Evolutionary conservation across 1,140 invertebrate species (phyloP).

Genomic region (Macrobrachium nipponense): DNA sequence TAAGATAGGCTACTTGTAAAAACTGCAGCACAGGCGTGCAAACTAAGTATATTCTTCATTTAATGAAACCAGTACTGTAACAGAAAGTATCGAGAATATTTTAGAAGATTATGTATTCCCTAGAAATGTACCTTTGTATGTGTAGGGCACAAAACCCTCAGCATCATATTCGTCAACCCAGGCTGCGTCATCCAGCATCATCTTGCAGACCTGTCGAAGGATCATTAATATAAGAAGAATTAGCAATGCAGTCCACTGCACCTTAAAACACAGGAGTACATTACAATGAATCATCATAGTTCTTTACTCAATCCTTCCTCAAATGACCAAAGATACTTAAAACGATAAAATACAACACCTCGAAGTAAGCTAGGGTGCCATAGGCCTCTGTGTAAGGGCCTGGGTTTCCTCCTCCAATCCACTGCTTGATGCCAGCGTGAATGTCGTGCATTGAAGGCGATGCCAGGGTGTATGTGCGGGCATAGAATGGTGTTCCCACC

Average conservation of each 20-base stretch:
- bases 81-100: background rate
- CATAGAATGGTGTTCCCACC: constrained; percentile 75
- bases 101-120: too few relatives aligned
- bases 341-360: constrained; percentile 70
- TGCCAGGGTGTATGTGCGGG: constrained; percentile 73
- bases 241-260: too few relatives aligned
- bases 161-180: constrained; percentile 47
- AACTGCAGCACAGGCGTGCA: too few relatives aligned
- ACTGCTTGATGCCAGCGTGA: constrained; percentile 68
- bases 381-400: constrained; percentile 71
- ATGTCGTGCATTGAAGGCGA: constrained; percentile 69
- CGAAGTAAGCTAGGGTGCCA: constrained; percentile 73
- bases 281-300: too few relatives aligned
- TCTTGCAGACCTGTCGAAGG: constrained; percentile 76
- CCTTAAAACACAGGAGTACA: too few relatives aligned
- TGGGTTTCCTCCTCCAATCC: constrained; percentile 62
- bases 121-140: constrained; percentile 68
- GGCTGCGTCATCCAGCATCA: constrained; percentile 71
- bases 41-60: too few relatives aligned
- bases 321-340: too few relatives aligned
- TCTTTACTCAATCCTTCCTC: too few relatives aligned
- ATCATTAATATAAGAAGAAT: too few relatives aligned
- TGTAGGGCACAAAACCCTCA: constrained; percentile 66
- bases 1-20: too few relatives aligned
- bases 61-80: too few relatives aligned